Base-by-base conservation (phyloP, 2,113 vertebrate species). In the Panthera tigris region DNA sequence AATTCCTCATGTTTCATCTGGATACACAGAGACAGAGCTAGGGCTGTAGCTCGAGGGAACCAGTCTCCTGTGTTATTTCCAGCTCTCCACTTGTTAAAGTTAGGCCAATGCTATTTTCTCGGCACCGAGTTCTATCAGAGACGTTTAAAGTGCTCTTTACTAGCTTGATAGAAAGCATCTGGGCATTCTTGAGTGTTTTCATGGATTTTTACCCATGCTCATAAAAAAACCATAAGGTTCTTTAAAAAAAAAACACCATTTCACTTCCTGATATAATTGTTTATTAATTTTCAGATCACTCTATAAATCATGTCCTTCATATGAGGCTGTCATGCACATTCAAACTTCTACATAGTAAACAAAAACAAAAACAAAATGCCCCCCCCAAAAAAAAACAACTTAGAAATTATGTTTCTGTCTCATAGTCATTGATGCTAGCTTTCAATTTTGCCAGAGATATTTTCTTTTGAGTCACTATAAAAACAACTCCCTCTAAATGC, bases 381-480 rank as follows among this genome's bases (percentile, higher is more conserved):
- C 39, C 27, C 41, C 7, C 27, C 7, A 1, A n/a, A 16, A 86
- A 91, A 80, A 33, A 15, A 29, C 2, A 57, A 55, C 48, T 18
- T 27, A 21, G 27, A 87, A 79, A 69, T 39, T 29, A 88, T 27
- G 57, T 33, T 55, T 79, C 57, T 25, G 57, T 94, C 61, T 84
- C 14, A 57, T 25, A 25, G 4, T 93, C 36, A 83, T 4, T 19
- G 79, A 73, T 63, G 48, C 19, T 86, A 91, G 57, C 45, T 92
- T 96, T 97, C 92, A 61, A 36, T 91, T 50, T 39, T 25, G 21
- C n/a, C 52, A 48, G n/a, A 33, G 45, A 80, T 48, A 66, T 86
- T 96, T 97, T 95, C 50, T 96, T 88, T 97, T 84, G 97, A 92
- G 73, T 97, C 97, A 97, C 84, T 66, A 74, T 76, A 79, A 97